Percentiles rank a stretch among this genome's conserved stretches.
Conservation (phyloP, 2,113 vertebrate genomes). For the Gorsachius goisagi region DNA sequence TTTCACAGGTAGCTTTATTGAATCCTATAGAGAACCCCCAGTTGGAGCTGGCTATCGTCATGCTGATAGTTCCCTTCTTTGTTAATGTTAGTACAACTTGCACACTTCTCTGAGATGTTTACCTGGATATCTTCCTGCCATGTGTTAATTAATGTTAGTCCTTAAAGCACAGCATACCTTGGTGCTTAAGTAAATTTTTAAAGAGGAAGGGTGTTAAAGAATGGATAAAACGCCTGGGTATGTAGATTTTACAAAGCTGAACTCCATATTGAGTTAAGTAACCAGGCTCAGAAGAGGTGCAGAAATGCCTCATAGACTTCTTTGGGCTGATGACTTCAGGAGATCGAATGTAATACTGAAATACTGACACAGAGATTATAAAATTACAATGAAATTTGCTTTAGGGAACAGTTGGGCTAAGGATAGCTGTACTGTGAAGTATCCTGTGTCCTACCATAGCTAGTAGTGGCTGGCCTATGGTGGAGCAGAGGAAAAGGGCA, state of each 20-base stretch:
- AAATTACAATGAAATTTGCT: not conserved
- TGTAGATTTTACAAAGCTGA: not conserved
- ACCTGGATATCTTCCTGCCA: not conserved
- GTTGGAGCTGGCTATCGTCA: conserved; percentile 94
- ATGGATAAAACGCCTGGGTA: not conserved
- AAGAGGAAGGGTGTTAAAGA: not conserved
- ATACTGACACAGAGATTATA: not conserved
- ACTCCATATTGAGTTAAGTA: not conserved
- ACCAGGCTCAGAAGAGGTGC: not conserved
- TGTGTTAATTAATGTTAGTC: not conserved
- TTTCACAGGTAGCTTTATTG: conserved; percentile 86
- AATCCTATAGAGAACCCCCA: conserved; percentile 91
- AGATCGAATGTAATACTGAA: not conserved
- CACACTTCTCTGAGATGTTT: not conserved
- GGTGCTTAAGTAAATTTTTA: not conserved
- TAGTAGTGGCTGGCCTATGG: not conserved
- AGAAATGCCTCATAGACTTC: not conserved
- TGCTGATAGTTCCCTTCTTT: conserved; percentile 98
- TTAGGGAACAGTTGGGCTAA: not conserved
- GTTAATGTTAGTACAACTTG: conserved; percentile 87
- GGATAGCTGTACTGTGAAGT: not conserved
- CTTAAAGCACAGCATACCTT: not conserved
- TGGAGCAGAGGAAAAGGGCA: conserved; percentile 1
- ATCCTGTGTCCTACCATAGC: not conserved
- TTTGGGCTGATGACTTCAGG: not conserved